Conservation (phyloP, 1,140 invertebrate species). For the Euglossa dilemma region DNA sequence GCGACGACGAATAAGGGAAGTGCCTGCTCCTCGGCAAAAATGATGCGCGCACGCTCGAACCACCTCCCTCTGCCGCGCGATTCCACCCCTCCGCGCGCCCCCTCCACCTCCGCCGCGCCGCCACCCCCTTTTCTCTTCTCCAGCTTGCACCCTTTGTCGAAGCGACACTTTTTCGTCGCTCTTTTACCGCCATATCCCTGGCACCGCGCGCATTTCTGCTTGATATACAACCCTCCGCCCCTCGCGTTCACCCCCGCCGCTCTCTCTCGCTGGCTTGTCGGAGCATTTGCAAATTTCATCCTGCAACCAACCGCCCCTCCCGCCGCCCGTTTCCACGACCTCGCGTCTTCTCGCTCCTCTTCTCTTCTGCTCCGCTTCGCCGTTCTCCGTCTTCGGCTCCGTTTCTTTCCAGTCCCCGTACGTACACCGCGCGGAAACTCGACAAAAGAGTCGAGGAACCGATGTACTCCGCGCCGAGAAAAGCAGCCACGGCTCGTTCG, state of each 20-base stretch:
- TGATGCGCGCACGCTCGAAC: conserved; percentile 69
- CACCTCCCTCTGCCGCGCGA: conserved; percentile 39
- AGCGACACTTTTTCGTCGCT: conserved; percentile 68
- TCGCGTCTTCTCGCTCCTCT: neutral
- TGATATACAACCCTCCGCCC: conserved; percentile 50
- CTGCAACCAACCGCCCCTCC: conserved; percentile 11
- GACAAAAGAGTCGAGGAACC: conserved; percentile 49
- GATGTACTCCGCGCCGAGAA: conserved; percentile 27
- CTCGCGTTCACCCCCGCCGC: neutral
- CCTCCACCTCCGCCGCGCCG: conserved; percentile 31
- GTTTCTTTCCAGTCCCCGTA: too few relatives aligned
- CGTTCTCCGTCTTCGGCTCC: neutral
- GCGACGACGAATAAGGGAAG: conserved; percentile 70
- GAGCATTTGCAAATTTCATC: conserved; percentile 60
- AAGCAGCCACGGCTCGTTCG: conserved; percentile 16
- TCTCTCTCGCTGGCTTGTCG: conserved; percentile 29
- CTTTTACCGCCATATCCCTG: conserved; percentile 62
- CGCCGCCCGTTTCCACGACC: neutral
- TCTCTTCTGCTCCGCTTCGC: neutral
- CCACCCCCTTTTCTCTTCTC: conserved; percentile 44
- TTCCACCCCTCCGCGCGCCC: conserved; percentile 4
- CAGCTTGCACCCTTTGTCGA: conserved; percentile 58
- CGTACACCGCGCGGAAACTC: neutral
- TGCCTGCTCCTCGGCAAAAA: conserved; percentile 64
- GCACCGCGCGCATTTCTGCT: conserved; percentile 57